Base-by-base conservation (phyloP, 2,797 vertebrate species). In the Glyptemys insculpta region DNA sequence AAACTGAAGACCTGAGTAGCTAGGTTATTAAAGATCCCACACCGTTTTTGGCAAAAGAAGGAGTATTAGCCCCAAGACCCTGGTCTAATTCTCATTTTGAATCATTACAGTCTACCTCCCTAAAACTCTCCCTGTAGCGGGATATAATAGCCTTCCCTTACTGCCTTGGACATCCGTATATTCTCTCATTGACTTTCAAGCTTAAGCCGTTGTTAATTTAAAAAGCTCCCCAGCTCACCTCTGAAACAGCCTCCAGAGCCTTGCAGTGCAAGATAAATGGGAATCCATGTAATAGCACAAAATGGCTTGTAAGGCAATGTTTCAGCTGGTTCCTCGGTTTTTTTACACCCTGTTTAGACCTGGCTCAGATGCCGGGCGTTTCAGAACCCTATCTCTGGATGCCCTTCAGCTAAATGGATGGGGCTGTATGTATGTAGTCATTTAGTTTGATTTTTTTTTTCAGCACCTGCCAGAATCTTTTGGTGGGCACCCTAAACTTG, bases 181-280 rank as follows among this genome's bases (percentile, higher is more conserved):
- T 81, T 62, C 27, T 47, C 16, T 41, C 72, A 62, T 23, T 83
- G 86, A 86, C 85, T 95, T 94, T 3, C 82, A 85, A 37, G 85
- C 91, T 85, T 78, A 83, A 91, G 86, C 79, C 81, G 59, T 82
- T 94, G 83, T 92, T 95, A 85, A 94, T 93, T 93, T 87, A 62
- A 94, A 91, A 88, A 81, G 44, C 86, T 95, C 52, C 81, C 76
- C 80, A 85, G 29, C 76, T 88, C 94, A 68, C 81, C 85, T 92
- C 89, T 93, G 86, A 19, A 89, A 85, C 0, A 79, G 74, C 81
- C 79, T 83, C 31, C 15, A 37, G 87, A 91, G 91, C 81, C 91
- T 81, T 93, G 82, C 87, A 72, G 85, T 54, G 44, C 87, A 79
- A 89, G 74, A 86, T 87, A 83, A 86, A 88, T 18, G 59, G 79